A percentile compares a stretch with the other conserved stretches of the same genome.
phyloP scores from a whole-genome alignment of 1,140 invertebrate genomes.

The Mercenaria mercenaria region DNA sequence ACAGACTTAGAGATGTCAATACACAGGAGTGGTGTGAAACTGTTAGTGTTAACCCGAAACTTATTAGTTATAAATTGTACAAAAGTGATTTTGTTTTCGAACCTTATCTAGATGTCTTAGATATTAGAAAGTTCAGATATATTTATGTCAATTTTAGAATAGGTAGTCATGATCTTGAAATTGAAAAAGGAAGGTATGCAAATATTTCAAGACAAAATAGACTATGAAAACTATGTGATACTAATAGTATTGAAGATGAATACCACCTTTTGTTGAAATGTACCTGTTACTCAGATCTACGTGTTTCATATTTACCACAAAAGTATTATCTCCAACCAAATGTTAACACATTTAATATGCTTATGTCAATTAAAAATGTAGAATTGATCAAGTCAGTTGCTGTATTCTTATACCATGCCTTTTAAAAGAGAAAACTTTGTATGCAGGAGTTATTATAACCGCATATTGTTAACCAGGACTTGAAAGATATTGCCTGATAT shows the following conservation, averaged over 20 bases:
- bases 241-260: not conserved
- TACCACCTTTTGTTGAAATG: not conserved
- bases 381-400: not conserved
- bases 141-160: not conserved
- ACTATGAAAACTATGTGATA: not conserved
- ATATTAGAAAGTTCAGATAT: not conserved
- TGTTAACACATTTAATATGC: not conserved
- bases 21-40: too few relatives aligned
- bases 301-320: not conserved
- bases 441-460: too few relatives aligned
- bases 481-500: too few relatives aligned
- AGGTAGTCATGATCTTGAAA: not conserved
- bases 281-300: not conserved
- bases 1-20: not conserved
- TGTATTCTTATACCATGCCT: not conserved
- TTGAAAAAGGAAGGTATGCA: not conserved
- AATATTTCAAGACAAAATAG: not conserved
- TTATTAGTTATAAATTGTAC: not conserved
- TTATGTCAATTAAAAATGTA: not conserved
- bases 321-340: not conserved
- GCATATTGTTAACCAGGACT: too few relatives aligned
- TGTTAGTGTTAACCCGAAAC: not conserved
- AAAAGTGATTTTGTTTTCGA: not conserved
- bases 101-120: not conserved
- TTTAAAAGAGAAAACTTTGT: not conserved